Percentiles rank a stretch among this genome's conserved stretches.
Conservation (phyloP, 2,888 invertebrate genomes). For the Rotaria macrura region DNA sequence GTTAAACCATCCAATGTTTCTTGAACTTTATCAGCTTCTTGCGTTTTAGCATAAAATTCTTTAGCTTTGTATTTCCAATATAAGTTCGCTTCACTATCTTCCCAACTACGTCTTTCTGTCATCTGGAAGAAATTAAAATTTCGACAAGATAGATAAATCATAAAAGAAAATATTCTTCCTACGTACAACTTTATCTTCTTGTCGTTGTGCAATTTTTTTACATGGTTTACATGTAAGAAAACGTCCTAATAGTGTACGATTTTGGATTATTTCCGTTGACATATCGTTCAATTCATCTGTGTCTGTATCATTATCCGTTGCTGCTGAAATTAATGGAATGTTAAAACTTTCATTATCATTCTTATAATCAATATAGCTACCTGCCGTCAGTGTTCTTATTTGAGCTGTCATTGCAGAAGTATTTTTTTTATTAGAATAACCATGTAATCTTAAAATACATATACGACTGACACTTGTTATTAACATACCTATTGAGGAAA, state of each 20-base stretch:
- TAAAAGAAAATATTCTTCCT: neutral
- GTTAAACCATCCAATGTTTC: neutral
- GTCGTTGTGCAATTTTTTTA: neutral
- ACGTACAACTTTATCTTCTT: neutral
- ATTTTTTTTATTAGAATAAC: neutral
- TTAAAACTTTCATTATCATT: neutral
- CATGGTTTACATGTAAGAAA: neutral
- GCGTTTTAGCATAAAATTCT: slow-evolving; percentile 13
- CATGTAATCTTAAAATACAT: neutral
- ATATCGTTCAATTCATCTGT: neutral
- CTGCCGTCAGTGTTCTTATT: neutral
- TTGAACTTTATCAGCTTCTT: slow-evolving; percentile 10
- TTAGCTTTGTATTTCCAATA: slow-evolving; percentile 21
- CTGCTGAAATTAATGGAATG: neutral
- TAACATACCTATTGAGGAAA: neutral
- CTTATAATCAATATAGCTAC: neutral
- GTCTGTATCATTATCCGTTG: neutral
- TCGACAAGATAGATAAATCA: neutral
- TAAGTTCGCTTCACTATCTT: slow-evolving; percentile 9
- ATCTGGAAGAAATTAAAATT: neutral
- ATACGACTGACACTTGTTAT: neutral
- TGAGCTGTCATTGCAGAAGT: neutral
- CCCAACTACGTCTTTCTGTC: neutral
- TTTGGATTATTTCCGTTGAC: neutral
- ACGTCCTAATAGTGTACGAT: neutral